Evolutionary conservation across 2,888 invertebrate genomes (phyloP), one percentile per base, ranked within the genome.

Genomic region (Trileptium ribeirensis): DNA sequence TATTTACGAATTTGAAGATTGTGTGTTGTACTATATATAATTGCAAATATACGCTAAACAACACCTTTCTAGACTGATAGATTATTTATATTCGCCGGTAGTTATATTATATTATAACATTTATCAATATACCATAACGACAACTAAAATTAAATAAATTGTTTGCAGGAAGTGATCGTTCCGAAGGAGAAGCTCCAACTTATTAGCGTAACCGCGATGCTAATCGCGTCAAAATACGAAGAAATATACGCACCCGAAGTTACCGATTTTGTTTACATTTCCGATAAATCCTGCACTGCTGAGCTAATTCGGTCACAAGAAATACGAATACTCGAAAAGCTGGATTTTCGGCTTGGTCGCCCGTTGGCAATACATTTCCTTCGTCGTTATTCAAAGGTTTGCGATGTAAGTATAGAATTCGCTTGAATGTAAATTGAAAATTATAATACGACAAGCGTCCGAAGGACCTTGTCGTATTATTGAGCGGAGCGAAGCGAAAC

Each of bases 161-260:
- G 15, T 15, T 31, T 82, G 24, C 31, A 82, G 82, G 74, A 77
- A 2, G 34, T 39, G 1, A 91, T 91, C 31, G 92, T 94, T 39
- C 91, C 91, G 79, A 92, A 92, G 84, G 92, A 92, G 84, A 92
- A 92, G 85, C 91, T 97, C 82, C 97, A 97, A 88, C 90, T 97
- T 83, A 94, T 96, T 19, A 97, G 96, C 1, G 93, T 95, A 0
- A 93, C 95, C 0, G 93, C 95, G 0, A 92, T 97, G 91, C 93
- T 95, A 86, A 92, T 97, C 80, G 96, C 97, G 0, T 92, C 94
- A 87, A 98, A 98, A 89, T 97, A 95, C 87, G 97, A 98, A 90
- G 98, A 98, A 90, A 93, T 96, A 87, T 95, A 93, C 87, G 92
- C 94, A 0, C 96, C 97, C 0, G 94, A 94, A 74, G 92, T 96